Percentiles rank a stretch among this genome's conserved stretches.
phyloP scores from a whole-genome alignment of 2,888 invertebrate genomes.

The Dicroscelio sp. region DNA sequence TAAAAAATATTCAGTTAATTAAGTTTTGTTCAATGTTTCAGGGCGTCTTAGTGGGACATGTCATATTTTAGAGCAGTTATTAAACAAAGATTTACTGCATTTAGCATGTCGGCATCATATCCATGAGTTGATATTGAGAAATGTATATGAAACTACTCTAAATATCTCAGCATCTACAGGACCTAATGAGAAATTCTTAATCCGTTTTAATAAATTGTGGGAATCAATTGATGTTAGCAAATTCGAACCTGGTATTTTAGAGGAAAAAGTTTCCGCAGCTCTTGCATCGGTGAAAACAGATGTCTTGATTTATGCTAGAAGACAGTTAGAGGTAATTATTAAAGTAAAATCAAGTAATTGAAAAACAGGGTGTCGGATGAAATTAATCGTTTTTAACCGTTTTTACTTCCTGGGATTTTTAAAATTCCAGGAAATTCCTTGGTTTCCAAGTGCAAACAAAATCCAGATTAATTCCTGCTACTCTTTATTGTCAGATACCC shows the following conservation, averaged over 20 bases:
- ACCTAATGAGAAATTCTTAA: background rate
- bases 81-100: background rate
- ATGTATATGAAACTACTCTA: background rate
- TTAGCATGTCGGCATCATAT: conserved; percentile 8
- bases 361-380: background rate
- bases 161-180: background rate
- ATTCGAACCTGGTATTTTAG: background rate
- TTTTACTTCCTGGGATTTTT: no score
- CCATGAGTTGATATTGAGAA: background rate
- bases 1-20: background rate
- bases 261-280: background rate
- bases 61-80: background rate
- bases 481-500: background rate
- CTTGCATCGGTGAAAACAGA: background rate
- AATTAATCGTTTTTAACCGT: no score
- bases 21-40: background rate
- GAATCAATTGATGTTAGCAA: background rate
- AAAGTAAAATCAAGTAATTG: background rate
- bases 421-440: background rate
- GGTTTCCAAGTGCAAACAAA: background rate
- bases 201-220: background rate
- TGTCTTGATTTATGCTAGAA: background rate
- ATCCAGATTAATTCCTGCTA: background rate
- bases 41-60: conserved; percentile 1
- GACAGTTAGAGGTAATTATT: conserved; percentile 56